phyloP scores from a whole-genome alignment of 2,888 invertebrate genomes.

The Drosophila parthenogenetica region DNA sequence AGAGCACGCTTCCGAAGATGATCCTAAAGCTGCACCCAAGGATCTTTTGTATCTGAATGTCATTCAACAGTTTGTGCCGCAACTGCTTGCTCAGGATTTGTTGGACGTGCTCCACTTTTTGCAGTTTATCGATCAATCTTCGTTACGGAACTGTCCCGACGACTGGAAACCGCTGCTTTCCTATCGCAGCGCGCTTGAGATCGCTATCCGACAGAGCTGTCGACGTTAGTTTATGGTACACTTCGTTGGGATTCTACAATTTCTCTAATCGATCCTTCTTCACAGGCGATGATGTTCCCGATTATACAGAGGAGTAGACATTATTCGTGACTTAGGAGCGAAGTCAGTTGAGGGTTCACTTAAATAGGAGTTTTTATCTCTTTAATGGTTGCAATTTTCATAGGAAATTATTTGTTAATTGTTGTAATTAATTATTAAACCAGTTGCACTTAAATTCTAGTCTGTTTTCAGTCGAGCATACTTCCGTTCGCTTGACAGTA shows the following conservation, averaged over 20 bases:
- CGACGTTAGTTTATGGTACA: conserved; percentile 36
- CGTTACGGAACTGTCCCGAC: conserved; percentile 5
- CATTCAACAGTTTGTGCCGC: conserved; percentile 52
- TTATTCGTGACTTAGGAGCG: not conserved
- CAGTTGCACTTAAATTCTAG: no score
- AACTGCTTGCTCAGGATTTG: conserved; percentile 58
- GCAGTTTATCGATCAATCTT: conserved; percentile 17
- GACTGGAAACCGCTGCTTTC: conserved; percentile 37
- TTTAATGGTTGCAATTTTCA: no score
- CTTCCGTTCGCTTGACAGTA: no score
- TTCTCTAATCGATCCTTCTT: conserved; percentile 1
- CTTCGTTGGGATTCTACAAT: not conserved
- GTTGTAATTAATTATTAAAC: no score
- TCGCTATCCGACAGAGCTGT: conserved; percentile 18
- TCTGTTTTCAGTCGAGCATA: no score
- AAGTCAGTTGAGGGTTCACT: no score
- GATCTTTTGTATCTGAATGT: conserved; percentile 46
- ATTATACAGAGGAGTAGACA: not conserved
- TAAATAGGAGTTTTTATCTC: no score
- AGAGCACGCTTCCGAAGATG: not conserved
- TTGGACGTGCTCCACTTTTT: conserved; percentile 19
- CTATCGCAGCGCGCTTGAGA: conserved; percentile 41
- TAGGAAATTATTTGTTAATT: no score
- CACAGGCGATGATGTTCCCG: conserved; percentile 21
- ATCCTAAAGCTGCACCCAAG: conserved; percentile 13